Evolutionary conservation across 2,888 invertebrate species (phyloP).

Genomic region (Drosophila nigritarsus): DNA sequence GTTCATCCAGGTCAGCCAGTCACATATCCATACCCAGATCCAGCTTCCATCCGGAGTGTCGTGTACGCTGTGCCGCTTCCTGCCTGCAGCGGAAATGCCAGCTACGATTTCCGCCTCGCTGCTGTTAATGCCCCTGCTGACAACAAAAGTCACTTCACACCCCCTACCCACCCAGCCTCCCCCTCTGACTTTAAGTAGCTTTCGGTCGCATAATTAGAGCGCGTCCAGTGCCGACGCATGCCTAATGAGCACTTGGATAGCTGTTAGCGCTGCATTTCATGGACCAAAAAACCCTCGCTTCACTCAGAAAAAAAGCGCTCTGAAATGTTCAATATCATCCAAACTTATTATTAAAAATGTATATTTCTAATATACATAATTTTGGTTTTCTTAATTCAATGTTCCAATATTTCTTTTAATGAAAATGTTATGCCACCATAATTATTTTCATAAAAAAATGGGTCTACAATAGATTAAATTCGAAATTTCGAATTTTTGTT

Average conservation of each 20-base stretch:
- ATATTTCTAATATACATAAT: not conserved
- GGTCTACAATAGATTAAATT: not conserved
- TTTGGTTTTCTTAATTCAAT: not conserved
- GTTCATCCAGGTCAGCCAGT: constrained; percentile 10
- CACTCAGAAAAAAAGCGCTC: constrained; percentile 7
- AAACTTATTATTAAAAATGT: not conserved
- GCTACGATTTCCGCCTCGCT: constrained; percentile 60
- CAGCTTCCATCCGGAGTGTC: constrained; percentile 43
- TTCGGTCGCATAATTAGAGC: constrained; percentile 69
- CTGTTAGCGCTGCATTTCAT: constrained; percentile 67
- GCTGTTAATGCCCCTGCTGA: constrained; percentile 35
- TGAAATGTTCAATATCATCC: not conserved
- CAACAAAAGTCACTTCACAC: constrained; percentile 33
- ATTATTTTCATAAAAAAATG: not conserved
- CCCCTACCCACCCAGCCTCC: no score
- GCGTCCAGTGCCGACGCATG: constrained; percentile 59
- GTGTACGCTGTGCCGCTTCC: constrained; percentile 38
- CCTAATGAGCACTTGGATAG: constrained; percentile 66
- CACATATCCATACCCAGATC: constrained; percentile 10
- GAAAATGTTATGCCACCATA: not conserved
- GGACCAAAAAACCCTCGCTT: constrained; percentile 27
- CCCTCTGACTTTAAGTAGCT: not conserved
- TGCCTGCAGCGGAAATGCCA: constrained; percentile 67
- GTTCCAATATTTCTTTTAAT: not conserved
- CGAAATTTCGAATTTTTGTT: not conserved